Evolutionary conservation across 2,113 vertebrate species (phyloP).

Genomic region (Phalacrocorax aristotelis): DNA sequence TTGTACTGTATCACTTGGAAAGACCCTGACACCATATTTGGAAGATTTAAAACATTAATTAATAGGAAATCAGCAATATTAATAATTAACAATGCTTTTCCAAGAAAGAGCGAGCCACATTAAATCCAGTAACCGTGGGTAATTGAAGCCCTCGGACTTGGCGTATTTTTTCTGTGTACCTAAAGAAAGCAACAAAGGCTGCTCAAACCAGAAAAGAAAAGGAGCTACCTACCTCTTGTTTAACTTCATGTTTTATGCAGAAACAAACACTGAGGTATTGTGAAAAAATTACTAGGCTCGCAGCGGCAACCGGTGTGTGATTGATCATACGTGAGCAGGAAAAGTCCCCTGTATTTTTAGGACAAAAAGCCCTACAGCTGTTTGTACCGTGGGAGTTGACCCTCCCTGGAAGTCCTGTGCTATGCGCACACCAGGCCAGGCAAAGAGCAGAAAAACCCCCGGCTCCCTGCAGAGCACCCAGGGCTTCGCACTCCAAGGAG

Average conservation of each 20-base stretch:
- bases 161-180: accelerated
- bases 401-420: neutral
- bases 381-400: accelerated
- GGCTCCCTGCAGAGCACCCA: too few species aligned
- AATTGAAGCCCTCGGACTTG: neutral
- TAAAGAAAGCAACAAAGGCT: neutral
- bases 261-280: neutral
- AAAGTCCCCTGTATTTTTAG: neutral
- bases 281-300: neutral
- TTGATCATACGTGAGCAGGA: accelerated
- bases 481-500: accelerated
- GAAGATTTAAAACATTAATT: neutral
- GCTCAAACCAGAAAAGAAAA: neutral
- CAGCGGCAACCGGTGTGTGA: neutral
- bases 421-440: accelerated
- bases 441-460: neutral
- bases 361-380: neutral
- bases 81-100: neutral
- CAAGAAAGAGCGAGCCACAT: neutral
- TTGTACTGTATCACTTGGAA: neutral
- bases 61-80: neutral
- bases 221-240: neutral
- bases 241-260: neutral
- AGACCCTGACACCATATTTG: neutral
- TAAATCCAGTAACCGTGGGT: neutral